These are phyloP conservation scores for Penaeus indicus DNA, from an alignment of 1,140 invertebrate genomes.

Conservation along the genomic window DNA sequence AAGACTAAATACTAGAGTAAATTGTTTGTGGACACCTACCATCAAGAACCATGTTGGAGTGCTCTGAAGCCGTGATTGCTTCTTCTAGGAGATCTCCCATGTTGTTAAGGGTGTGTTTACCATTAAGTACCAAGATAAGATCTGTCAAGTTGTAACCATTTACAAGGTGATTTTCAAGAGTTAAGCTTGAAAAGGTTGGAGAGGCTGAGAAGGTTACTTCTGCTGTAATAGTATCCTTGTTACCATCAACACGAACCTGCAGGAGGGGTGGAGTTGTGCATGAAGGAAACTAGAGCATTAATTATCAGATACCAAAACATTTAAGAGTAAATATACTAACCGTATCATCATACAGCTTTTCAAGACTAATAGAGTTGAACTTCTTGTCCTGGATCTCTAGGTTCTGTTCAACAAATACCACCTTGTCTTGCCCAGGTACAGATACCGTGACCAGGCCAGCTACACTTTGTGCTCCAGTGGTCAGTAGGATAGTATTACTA, in stretches of 20 bases:
- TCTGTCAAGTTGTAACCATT: constrained; percentile 32
- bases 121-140: constrained; percentile 6
- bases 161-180: background rate
- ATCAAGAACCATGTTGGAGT: background rate
- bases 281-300: too few species aligned
- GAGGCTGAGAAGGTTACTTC: background rate
- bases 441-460: background rate
- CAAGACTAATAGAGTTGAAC: constrained; percentile 13
- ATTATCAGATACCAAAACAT: background rate
- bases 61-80: background rate
- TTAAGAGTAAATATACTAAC: background rate
- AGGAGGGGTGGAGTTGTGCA: too few species aligned
- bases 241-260: too few species aligned
- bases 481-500: background rate
- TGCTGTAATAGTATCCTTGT: background rate
- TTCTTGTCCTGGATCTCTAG: constrained; percentile 15
- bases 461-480: constrained; percentile 7
- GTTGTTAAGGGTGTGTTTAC: constrained; percentile 17
- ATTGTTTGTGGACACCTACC: background rate
- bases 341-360: constrained; percentile 2
- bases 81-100: constrained; percentile 18
- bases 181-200: background rate
- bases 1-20: too few species aligned
- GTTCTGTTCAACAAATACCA: background rate
- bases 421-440: too few species aligned